Evolutionary conservation across 2,113 vertebrate species (phyloP).

Genomic region (Cololabis saira): DNA sequence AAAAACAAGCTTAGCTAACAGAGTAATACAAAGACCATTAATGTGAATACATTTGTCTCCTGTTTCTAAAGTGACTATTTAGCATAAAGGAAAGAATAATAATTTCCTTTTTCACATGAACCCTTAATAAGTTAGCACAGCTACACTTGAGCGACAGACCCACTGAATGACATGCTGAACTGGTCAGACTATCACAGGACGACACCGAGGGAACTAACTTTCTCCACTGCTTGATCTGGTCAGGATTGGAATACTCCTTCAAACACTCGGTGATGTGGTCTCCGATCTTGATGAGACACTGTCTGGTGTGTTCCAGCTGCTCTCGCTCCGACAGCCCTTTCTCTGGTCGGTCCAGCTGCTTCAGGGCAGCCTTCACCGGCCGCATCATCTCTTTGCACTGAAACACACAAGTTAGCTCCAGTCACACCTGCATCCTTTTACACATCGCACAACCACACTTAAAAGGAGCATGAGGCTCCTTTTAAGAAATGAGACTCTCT

Average conservation of each 20-base stretch:
- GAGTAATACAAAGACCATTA: no score
- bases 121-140: no score
- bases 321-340: slow-evolving; percentile 98
- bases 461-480: no score
- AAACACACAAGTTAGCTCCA: background rate
- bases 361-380: slow-evolving; percentile 96
- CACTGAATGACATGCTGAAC: no score
- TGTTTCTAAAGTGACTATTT: no score
- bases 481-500: no score
- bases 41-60: no score
- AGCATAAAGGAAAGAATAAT: no score
- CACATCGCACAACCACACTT: no score
- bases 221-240: slow-evolving; percentile 97
- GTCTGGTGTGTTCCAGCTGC: slow-evolving; percentile 96
- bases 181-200: no score
- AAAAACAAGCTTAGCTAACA: background rate
- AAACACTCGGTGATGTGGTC: slow-evolving; percentile 98
- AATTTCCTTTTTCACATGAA: no score
- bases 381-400: slow-evolving; percentile 99
- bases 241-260: slow-evolving; percentile 95
- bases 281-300: slow-evolving; percentile 98
- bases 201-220: slow-evolving; percentile 82
- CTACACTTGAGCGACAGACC: no score
- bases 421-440: background rate
- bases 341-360: slow-evolving; percentile 96